Evolutionary conservation across 2,797 vertebrate species (phyloP).

Genomic region (Agapornis canus): DNA sequence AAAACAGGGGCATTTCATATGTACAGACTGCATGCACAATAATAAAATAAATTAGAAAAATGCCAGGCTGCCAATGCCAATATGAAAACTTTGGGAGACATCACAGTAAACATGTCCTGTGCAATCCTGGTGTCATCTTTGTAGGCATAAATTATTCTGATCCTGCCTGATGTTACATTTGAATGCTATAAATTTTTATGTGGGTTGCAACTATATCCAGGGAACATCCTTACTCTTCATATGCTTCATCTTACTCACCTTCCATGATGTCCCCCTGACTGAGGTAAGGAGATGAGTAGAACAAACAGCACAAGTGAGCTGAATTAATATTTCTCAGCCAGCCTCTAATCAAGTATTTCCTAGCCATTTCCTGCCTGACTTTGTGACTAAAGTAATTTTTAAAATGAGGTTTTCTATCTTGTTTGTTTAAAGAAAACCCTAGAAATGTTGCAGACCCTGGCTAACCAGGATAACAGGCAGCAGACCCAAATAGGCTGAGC

Average conservation of each 20-base stretch:
- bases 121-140: not conserved
- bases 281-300: not conserved
- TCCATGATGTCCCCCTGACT: not conserved
- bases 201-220: not conserved
- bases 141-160: not conserved
- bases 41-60: not conserved
- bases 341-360: not conserved
- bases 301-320: not conserved
- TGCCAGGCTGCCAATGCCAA: not conserved
- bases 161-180: not conserved
- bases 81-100: not conserved
- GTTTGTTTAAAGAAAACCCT: not conserved
- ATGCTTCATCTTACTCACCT: not conserved
- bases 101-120: not conserved
- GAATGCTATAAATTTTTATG: not conserved
- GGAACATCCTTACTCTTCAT: not conserved
- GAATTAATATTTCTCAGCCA: not conserved
- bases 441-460: rapidly evolving
- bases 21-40: not conserved
- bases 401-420: not conserved
- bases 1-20: not conserved
- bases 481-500: not conserved
- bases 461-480: rapidly evolving
- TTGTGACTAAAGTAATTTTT: not conserved
- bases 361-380: not conserved